A percentile compares a stretch with the other conserved stretches of the same genome.
phyloP scores from a whole-genome alignment of 2,113 vertebrate genomes.

The Propithecus coquereli region DNA sequence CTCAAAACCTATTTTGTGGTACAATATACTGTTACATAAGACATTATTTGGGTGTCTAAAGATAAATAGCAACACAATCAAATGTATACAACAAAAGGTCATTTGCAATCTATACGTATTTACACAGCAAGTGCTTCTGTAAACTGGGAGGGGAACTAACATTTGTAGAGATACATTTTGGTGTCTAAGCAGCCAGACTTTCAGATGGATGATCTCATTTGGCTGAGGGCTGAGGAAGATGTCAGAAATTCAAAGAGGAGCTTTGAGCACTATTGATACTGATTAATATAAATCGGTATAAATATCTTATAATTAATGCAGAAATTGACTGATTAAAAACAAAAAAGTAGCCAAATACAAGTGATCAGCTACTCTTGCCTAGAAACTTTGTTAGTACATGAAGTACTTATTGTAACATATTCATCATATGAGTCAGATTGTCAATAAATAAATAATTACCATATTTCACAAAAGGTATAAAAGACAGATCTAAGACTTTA shows the following conservation, averaged over 20 bases:
- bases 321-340: constrained; percentile 26
- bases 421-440: constrained; percentile 29
- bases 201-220: constrained; percentile 36
- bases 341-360: background rate
- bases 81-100: background rate
- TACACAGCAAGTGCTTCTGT: background rate
- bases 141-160: background rate
- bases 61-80: background rate
- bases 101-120: background rate
- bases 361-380: background rate
- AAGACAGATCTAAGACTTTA: constrained; percentile 26
- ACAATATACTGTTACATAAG: background rate
- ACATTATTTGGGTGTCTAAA: background rate
- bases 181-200: background rate
- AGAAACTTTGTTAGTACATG: background rate
- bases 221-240: background rate
- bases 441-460: constrained; percentile 8
- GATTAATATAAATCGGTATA: constrained; percentile 31
- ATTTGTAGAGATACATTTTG: background rate
- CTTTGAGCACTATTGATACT: background rate
- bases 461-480: constrained; percentile 16
- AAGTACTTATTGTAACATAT: background rate
- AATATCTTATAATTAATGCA: constrained; percentile 48
- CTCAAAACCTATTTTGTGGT: background rate
- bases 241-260: background rate